These are phyloP conservation scores for Centropristis striata DNA, from an alignment of 2,113 vertebrate genomes.

Conservation along the genomic window DNA sequence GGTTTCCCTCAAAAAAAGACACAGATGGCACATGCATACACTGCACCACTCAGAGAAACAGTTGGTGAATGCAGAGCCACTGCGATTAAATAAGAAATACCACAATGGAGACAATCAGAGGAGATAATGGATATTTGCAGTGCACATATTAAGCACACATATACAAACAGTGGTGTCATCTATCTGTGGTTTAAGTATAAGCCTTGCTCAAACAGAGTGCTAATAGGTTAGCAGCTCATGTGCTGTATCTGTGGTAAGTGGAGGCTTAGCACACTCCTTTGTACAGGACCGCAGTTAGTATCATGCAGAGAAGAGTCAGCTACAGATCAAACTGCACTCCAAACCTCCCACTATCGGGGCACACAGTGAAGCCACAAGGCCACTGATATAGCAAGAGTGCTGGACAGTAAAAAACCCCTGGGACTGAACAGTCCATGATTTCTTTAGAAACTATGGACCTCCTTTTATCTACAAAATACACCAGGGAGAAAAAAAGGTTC, in stretches of 20 bases:
- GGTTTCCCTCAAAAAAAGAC: neutral
- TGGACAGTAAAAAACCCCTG: neutral
- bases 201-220: conserved; percentile 47
- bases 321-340: conserved; percentile 45
- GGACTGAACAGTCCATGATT: neutral
- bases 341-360: conserved; percentile 23
- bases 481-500: neutral
- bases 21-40: neutral
- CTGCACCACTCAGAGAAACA: conserved; percentile 3
- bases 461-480: neutral
- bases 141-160: conserved; percentile 7
- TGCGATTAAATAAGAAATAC: neutral
- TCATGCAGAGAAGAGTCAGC: conserved; percentile 51
- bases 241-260: conserved; percentile 38
- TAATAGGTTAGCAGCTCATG: conserved; percentile 41
- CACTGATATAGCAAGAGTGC: conserved; percentile 7
- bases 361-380: neutral
- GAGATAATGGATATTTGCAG: conserved; percentile 54
- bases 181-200: conserved; percentile 28
- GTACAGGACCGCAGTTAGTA: conserved; percentile 30
- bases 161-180: conserved; percentile 17
- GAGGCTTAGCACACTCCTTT: conserved; percentile 22
- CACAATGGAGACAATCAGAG: conserved; percentile 29
- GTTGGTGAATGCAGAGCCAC: neutral
- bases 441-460: neutral